Evolutionary conservation across 2,888 invertebrate genomes (phyloP).

Genomic region (Trachelus troglodyta): DNA sequence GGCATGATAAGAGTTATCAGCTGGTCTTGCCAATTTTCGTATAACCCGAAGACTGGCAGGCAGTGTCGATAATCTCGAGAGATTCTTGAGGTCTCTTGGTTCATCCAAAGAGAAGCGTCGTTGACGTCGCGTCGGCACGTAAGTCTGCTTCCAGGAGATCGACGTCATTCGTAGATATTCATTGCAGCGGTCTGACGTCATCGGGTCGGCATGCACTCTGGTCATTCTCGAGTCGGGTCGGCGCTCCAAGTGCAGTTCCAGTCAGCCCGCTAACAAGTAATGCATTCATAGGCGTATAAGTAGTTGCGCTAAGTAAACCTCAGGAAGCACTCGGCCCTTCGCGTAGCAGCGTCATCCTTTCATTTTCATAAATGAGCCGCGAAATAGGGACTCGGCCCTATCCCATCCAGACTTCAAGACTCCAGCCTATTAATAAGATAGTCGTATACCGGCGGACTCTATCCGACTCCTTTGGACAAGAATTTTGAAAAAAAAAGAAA

Average conservation of each 20-base stretch:
- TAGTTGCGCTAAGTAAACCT: constrained; percentile 48
- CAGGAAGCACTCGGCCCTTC: constrained; percentile 21
- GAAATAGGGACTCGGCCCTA: neutral
- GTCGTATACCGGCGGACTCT: neutral
- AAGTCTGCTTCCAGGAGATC: too few species aligned
- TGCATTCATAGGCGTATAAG: constrained; percentile 44
- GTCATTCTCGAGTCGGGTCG: neutral
- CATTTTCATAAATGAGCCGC: constrained; percentile 13
- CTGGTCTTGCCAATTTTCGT: neutral
- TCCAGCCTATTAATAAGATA: neutral
- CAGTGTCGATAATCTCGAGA: too few species aligned
- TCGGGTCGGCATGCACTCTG: neutral
- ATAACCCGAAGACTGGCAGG: neutral
- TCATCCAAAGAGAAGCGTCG: neutral
- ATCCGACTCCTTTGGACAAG: neutral
- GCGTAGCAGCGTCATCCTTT: constrained; percentile 7
- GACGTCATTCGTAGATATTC: neutral
- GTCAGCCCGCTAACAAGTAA: constrained; percentile 37
- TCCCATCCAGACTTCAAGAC: neutral
- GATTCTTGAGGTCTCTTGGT: neutral
- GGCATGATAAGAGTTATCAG: neutral
- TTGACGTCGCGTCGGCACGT: neutral
- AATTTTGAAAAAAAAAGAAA: neutral
- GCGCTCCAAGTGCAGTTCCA: constrained; percentile 8
- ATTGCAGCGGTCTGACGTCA: neutral